A percentile compares a stretch with the other conserved stretches of the same genome.
Evolutionary conservation across 1,140 invertebrate species (phyloP).

Genomic region (Calosoma granatense): DNA sequence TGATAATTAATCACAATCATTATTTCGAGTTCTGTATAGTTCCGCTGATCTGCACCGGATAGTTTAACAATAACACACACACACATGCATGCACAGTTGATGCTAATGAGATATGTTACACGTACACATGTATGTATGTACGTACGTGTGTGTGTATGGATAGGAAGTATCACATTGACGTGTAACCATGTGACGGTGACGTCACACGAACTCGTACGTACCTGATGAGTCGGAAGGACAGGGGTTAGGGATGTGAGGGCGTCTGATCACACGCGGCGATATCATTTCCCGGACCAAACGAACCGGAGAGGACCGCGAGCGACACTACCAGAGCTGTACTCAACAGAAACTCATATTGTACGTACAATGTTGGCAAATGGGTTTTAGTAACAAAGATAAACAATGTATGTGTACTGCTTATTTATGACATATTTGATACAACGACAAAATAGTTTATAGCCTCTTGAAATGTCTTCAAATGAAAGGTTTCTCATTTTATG

Average conservation of each 20-base stretch:
- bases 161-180: background rate
- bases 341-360: background rate
- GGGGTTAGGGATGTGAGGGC: background rate
- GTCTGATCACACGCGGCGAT: background rate
- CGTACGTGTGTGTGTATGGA: background rate
- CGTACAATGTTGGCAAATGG: too few species aligned
- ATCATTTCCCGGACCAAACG: too few species aligned
- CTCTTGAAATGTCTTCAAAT: too few species aligned
- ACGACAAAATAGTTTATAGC: too few species aligned
- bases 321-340: background rate
- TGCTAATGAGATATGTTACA: too few species aligned
- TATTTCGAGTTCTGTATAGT: too few species aligned
- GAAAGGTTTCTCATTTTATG: too few species aligned
- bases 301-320: background rate
- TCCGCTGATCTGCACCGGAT: too few species aligned
- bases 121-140: constrained; percentile 1
- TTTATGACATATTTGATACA: too few species aligned
- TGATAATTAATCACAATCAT: too few species aligned
- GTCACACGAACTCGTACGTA: background rate
- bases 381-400: background rate
- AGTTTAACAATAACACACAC: too few species aligned
- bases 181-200: background rate
- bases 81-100: too few species aligned
- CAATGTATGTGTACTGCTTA: background rate
- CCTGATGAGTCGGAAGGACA: background rate